Conservation (phyloP, 2,888 invertebrate species). For the Hemithea aestivaria region DNA sequence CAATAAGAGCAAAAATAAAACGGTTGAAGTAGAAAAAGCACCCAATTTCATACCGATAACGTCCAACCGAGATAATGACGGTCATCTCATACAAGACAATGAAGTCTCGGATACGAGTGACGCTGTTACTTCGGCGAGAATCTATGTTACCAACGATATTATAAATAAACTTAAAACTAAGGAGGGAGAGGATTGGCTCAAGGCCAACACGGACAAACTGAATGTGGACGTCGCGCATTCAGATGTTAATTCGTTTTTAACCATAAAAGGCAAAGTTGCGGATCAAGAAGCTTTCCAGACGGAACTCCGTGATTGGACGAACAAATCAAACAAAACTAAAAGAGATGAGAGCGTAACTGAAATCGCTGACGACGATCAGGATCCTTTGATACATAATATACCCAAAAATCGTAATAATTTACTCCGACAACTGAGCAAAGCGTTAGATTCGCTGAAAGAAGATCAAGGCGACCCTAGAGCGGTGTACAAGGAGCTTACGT, state of each 20-base stretch:
- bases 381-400: constrained; percentile 31
- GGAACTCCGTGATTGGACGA: constrained; percentile 61
- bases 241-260: constrained; percentile 55
- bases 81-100: constrained; percentile 68
- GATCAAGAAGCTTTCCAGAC: constrained; percentile 75
- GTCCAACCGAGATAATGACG: constrained; percentile 57
- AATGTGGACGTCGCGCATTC: constrained; percentile 57
- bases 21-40: constrained; percentile 33
- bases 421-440: constrained; percentile 48
- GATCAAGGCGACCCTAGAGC: constrained; percentile 73
- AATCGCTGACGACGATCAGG: not conserved
- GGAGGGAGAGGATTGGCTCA: constrained; percentile 69
- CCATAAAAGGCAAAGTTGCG: constrained; percentile 66
- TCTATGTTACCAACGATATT: constrained; percentile 70
- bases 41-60: constrained; percentile 53
- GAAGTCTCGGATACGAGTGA: constrained; percentile 70
- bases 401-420: constrained; percentile 56
- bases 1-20: too few relatives aligned
- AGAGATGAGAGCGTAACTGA: constrained; percentile 23
- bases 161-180: constrained; percentile 65
- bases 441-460: constrained; percentile 56
- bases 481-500: constrained; percentile 62
- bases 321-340: not conserved
- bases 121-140: constrained; percentile 62
- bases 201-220: constrained; percentile 46